A percentile compares a stretch with the other conserved stretches of the same genome.
Evolutionary conservation across 2,113 vertebrate species (phyloP).

Genomic region (Tragulus kanchil): DNA sequence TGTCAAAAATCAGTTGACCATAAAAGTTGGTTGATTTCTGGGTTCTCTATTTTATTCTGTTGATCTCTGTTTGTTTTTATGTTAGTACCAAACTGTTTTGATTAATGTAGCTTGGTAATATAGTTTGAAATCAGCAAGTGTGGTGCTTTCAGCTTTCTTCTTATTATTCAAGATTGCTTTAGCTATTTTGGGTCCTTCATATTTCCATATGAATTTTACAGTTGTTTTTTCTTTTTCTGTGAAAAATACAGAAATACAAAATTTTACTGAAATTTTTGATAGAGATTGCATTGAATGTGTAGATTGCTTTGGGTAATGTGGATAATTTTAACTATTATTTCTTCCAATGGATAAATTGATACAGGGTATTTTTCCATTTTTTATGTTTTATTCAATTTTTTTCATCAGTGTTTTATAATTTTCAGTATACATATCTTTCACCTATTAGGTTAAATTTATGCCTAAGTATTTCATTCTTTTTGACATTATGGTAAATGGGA

Average conservation of each 20-base stretch:
- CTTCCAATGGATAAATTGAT: not conserved
- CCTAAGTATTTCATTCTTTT: not conserved
- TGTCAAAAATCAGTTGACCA: not conserved
- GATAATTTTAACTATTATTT: slow-evolving; percentile 33
- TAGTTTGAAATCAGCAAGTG: not conserved
- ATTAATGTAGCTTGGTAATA: not conserved
- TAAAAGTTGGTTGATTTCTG: not conserved
- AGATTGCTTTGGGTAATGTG: not conserved
- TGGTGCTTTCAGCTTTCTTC: not conserved
- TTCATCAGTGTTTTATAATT: not conserved
- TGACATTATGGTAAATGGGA: not conserved
- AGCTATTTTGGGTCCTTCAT: not conserved
- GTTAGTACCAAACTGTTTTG: not conserved
- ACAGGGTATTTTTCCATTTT: not conserved
- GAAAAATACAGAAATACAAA: not conserved
- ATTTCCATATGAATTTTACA: not conserved
- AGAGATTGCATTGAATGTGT: not conserved
- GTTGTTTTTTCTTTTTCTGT: not conserved
- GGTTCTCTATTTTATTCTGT: not conserved
- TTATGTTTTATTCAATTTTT: not conserved
- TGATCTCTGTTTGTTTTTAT: not conserved
- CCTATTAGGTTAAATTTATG: not conserved
- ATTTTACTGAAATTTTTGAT: not conserved
- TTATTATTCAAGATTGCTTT: not conserved
- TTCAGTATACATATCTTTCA: not conserved